Evolutionary conservation across 2,113 vertebrate genomes (phyloP).

Genomic region (Mystacornis crossleyi): DNA sequence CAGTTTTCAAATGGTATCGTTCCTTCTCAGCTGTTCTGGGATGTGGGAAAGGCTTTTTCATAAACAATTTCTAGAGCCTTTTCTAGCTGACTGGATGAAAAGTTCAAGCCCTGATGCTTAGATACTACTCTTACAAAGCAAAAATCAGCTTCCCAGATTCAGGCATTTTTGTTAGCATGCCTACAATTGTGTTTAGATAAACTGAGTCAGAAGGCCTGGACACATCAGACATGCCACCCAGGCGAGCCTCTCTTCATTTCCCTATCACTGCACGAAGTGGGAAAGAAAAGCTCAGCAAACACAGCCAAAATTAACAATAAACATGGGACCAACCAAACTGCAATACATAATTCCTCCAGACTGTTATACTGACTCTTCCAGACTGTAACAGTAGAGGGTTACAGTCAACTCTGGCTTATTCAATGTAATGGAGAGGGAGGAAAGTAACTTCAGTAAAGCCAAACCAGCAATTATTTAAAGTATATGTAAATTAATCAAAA

Average conservation of each 20-base stretch:
- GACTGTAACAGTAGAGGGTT: neutral
- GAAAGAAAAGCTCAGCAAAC: neutral
- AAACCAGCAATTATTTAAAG: neutral
- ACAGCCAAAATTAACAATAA: neutral
- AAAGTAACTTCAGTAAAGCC: neutral
- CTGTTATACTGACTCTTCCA: neutral
- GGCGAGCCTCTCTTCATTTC: neutral
- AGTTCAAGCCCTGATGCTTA: neutral
- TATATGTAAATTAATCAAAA: neutral
- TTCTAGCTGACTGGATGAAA: neutral
- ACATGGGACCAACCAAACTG: neutral
- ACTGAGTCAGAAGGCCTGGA: neutral
- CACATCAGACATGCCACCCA: neutral
- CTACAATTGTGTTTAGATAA: neutral
- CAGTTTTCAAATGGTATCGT: fast-evolving
- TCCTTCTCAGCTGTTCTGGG: neutral
- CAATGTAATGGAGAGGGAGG: fast-evolving
- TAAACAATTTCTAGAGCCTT: neutral
- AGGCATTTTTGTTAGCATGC: neutral
- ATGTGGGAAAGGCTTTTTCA: neutral
- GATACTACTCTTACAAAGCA: neutral
- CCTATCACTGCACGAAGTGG: neutral
- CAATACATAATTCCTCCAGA: neutral
- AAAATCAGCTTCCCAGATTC: neutral
- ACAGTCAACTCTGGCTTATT: neutral